These are phyloP conservation scores for Planiliza haematocheilus DNA, from an alignment of 2,113 vertebrate species.

Conservation along the genomic window DNA sequence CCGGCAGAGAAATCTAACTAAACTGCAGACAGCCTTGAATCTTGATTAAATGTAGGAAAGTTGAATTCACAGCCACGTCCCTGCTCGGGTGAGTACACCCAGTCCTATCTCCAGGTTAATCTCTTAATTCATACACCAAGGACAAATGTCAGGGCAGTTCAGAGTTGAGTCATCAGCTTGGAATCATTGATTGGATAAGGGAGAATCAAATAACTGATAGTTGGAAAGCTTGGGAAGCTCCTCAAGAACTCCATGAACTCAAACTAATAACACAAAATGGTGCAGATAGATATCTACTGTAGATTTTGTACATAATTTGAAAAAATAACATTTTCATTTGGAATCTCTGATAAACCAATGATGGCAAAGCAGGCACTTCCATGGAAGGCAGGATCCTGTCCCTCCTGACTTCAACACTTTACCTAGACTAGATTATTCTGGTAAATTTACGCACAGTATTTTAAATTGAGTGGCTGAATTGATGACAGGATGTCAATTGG, in stretches of 20 bases:
- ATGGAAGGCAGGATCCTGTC: too few relatives aligned
- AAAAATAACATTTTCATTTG: too few relatives aligned
- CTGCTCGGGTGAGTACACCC: not conserved
- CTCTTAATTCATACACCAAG: slow-evolving; percentile 63
- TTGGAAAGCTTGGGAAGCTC: slow-evolving; percentile 10
- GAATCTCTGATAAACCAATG: not conserved
- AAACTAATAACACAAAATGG: too few relatives aligned
- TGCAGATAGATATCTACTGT: not conserved
- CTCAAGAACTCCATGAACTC: not conserved
- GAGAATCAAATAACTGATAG: slow-evolving; percentile 36
- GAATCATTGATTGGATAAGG: slow-evolving; percentile 42
- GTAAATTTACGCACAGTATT: too few relatives aligned
- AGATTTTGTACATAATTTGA: not conserved
- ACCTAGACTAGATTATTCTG: too few relatives aligned
- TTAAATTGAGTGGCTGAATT: too few relatives aligned
- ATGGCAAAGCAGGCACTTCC: not conserved
- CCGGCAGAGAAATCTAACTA: not conserved
- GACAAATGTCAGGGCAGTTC: slow-evolving; percentile 49
- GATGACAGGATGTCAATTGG: too few relatives aligned
- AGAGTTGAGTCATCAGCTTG: slow-evolving; percentile 37
- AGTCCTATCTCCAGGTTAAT: slow-evolving; percentile 32
- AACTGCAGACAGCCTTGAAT: not conserved
- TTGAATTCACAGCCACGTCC: not conserved
- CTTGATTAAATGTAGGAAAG: not conserved
- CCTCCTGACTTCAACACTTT: too few relatives aligned